These are phyloP conservation scores for Dynastes maya DNA, from an alignment of 2,888 invertebrate species.

Conservation along the genomic window DNA sequence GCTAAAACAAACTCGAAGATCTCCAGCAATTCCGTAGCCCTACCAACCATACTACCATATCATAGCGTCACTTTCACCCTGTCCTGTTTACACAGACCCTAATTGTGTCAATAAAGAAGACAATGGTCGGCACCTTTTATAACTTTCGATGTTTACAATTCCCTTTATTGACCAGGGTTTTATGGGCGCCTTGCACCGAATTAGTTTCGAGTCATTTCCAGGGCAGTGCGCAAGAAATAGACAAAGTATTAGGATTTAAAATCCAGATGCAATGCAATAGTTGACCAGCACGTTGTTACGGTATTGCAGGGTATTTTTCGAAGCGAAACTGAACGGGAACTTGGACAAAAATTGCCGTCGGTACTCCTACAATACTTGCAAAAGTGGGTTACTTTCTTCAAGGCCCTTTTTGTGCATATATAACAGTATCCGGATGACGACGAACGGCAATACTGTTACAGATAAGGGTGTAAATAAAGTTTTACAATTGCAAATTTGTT, in stretches of 20 bases:
- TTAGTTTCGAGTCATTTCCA: constrained; percentile 40
- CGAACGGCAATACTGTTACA: background rate
- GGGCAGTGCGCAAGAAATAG: too few relatives aligned
- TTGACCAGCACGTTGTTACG: background rate
- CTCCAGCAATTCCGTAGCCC: background rate
- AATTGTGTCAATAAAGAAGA: constrained; percentile 41
- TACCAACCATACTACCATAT: background rate
- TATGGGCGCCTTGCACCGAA: constrained; percentile 24
- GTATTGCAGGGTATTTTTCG: background rate
- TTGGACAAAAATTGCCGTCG: background rate
- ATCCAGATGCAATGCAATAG: background rate
- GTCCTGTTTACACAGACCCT: constrained; percentile 38
- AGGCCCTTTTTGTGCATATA: background rate
- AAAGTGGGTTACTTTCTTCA: constrained; percentile 17
- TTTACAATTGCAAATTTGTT: constrained; percentile 15
- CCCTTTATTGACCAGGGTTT: constrained; percentile 37
- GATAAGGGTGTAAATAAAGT: background rate
- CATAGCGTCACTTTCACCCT: constrained; percentile 29
- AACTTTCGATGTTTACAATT: constrained; percentile 33
- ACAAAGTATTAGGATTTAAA: background rate
- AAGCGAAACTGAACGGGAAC: background rate
- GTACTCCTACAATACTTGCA: background rate
- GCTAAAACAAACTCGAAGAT: too few relatives aligned
- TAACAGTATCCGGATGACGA: constrained; percentile 1
- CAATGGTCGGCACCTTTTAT: constrained; percentile 37